Evolutionary conservation across 2,888 invertebrate genomes (phyloP), one percentile per base, ranked within the genome.

Genomic region (Pandemis heparana): DNA sequence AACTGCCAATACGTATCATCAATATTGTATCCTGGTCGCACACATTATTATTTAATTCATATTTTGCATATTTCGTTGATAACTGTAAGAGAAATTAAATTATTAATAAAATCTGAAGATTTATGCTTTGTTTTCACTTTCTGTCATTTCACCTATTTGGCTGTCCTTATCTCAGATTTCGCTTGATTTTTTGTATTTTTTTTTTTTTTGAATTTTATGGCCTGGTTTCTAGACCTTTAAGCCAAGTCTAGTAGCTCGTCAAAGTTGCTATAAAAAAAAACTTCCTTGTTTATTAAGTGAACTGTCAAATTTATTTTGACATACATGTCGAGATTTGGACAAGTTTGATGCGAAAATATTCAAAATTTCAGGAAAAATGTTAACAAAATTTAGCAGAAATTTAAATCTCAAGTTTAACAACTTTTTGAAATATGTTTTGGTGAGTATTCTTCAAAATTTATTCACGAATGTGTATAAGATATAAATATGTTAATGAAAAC

Each of bases 41-140:
- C 70, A 70, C 70, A 70, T 63, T 64, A 43, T 63, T 61, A 16
- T 64, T 48, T 59, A 70, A 12, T 64, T 74, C 7, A 65, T 65
- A 53, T 38, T 51, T 74, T 65, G 70, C 74, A 74, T 60, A n/a
- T 63, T 63, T 67, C 41, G 74, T 70, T 74, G 68, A 64, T 64
- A 69, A 53, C 59, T 70, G 60, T 74, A 74, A 74, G 69, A 60
- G 74, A 60, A 70, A 56, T 51, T 74, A 74, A 74, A 74, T 74
- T 74, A 65, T 70, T 69, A 70, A 73, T 72, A 72, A 66, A 74
- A 74, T 51, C 38, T 32, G 16, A 16, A n/a, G n/a, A 38, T 51
- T 51, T 5, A 12, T 8, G 3, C 2, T 12, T n/a, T 51, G 48
- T 38, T 46, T 63, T 46, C 0, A 43, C 51, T 65, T 51, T 51